Percentiles rank a stretch among this genome's conserved stretches.
These are phyloP conservation scores for Scotopteryx bipunctaria DNA, from an alignment of 2,888 invertebrate species.

Conservation along the genomic window DNA sequence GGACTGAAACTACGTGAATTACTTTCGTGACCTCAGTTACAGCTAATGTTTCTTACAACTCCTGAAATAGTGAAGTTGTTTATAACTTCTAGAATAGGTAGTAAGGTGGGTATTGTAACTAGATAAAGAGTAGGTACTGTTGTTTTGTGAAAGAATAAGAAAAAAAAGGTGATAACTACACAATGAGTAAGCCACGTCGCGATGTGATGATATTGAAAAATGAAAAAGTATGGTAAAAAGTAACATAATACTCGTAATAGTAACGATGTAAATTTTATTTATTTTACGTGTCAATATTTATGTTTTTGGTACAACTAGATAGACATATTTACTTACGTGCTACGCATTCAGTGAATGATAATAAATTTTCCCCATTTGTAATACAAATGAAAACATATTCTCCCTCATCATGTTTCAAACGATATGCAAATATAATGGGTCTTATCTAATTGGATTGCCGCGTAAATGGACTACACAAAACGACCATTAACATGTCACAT, in stretches of 20 bases:
- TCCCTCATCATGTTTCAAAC: conserved; percentile 19
- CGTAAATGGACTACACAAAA: conserved; percentile 26
- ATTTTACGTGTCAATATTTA: too few relatives aligned
- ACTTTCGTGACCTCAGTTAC: conserved; percentile 34
- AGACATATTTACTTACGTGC: background rate
- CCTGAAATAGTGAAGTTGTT: background rate
- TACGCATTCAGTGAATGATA: conserved; percentile 1
- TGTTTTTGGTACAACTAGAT: background rate
- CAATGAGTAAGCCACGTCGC: too few relatives aligned
- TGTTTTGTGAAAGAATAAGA: too few relatives aligned
- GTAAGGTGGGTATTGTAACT: too few relatives aligned
- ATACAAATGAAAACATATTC: conserved; percentile 17
- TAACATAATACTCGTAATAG: too few relatives aligned
- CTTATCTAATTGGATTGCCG: conserved; percentile 40
- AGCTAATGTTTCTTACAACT: conserved; percentile 14
- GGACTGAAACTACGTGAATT: conserved; percentile 32
- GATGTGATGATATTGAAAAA: too few relatives aligned
- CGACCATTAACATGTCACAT: conserved; percentile 1
- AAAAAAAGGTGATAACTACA: too few relatives aligned
- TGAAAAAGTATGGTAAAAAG: too few relatives aligned
- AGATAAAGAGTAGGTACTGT: too few relatives aligned
- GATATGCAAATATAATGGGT: conserved; percentile 34
- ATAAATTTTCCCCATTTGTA: background rate
- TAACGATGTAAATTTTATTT: too few relatives aligned
- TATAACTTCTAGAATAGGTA: too few relatives aligned